Base-by-base conservation (phyloP, 1,140 invertebrate genomes). In the Metopolophium dirhodum region DNA sequence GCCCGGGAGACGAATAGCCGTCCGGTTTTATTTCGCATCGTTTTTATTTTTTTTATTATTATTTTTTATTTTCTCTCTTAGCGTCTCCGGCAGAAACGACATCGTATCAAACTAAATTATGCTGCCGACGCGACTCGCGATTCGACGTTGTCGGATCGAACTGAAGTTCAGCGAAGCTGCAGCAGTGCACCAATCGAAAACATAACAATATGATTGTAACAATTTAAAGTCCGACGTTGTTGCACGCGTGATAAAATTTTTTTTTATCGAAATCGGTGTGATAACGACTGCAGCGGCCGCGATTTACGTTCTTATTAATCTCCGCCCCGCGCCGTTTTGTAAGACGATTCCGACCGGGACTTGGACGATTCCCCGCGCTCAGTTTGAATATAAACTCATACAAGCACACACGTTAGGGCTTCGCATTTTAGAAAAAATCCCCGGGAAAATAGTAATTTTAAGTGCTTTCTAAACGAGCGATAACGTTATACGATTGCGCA, bases 1-100 rank as follows among this genome's bases (percentile, higher is more conserved):
- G 85, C 91, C 91, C 91, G 82, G 91, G 91, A 93, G 91, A 93
- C 91, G 91, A 85, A 93, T 86, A 85, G 82, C 82, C 49, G 91
- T 93, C 91, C 91, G 91, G 91, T 85, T 86, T 83, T 92, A 51
- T 83, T 86, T 93, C 68, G 82, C 57, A 51, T 51, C 45, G 90
- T 83, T 41, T 83, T 91, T 83, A 35, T 91, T 49, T 37, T 49
- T 37, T 37, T 37, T 41, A 77, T 49, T 41, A n/a, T 91, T 47
- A 45, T 45, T 86, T 23, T 85, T 45, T 90, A n/a, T 23, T 30
- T 85, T 45, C 83, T 41, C 83, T 23, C 41, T 35, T 77, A 77
- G 45, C 45, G 61, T 91, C 90, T 91, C 90, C 49, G n/a, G 47
- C 87, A 22, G n/a, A n/a, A 35, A 51, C 49, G 86, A 85, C 22